Percentiles rank a stretch among this genome's conserved stretches.
These are phyloP conservation scores for Zingel zingel DNA, from an alignment of 2,113 vertebrate genomes.

Conservation along the genomic window DNA sequence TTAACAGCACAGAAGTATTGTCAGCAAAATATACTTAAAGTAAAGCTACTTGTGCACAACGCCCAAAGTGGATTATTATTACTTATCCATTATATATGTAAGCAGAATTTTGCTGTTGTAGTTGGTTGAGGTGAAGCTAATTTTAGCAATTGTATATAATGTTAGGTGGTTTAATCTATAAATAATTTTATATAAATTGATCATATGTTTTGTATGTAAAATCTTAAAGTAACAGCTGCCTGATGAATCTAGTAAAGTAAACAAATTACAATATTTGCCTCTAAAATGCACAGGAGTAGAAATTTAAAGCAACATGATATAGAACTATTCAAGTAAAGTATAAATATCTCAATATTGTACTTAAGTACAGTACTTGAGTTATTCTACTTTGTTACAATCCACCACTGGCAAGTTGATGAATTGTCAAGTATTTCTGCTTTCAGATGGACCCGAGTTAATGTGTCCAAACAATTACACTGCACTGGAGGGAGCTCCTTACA, in stretches of 20 bases:
- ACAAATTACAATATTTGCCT: no score
- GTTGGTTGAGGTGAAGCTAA: neutral
- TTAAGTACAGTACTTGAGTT: neutral
- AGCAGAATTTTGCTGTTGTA: neutral
- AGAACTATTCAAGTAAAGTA: no score
- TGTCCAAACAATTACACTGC: constrained; percentile 42
- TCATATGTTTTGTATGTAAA: neutral
- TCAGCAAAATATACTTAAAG: neutral
- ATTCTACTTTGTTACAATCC: neutral
- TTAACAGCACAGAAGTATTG: neutral
- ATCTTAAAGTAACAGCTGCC: no score
- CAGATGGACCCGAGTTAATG: constrained; percentile 55
- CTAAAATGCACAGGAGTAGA: no score
- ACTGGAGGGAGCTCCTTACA: constrained; percentile 27
- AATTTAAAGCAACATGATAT: no score
- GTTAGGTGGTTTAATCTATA: neutral
- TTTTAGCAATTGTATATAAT: neutral
- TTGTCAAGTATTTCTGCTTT: neutral
- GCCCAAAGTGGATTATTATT: neutral
- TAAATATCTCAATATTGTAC: no score
- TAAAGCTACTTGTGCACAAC: neutral
- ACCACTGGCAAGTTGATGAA: neutral
- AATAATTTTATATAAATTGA: neutral
- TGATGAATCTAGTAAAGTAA: no score
- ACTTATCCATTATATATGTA: neutral